Evolutionary conservation across 92 coral and sea anemone genomes (phyloP).

Genomic region (Parazoanthus atlanticus): DNA sequence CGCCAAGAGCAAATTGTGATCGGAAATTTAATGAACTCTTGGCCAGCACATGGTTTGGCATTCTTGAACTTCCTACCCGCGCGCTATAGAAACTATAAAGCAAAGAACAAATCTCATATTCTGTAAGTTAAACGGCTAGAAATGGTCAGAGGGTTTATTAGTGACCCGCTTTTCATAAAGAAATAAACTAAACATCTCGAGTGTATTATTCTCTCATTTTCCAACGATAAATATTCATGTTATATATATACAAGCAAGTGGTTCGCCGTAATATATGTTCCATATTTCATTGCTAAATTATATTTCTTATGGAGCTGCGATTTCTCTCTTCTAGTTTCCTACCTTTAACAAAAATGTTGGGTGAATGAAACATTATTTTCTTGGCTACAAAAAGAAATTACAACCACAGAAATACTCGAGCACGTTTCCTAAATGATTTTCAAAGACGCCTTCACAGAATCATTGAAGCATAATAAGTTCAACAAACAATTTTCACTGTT

Average conservation of each 20-base stretch:
- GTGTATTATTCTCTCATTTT: constrained; percentile 61
- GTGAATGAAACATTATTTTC: constrained; percentile 32
- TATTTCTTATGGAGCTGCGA: constrained; percentile 48
- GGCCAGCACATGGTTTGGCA: constrained; percentile 86
- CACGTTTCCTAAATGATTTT: constrained; percentile 75
- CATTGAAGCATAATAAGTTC: constrained; percentile 92
- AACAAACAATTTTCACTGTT: constrained; percentile 91
- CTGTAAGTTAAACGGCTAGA: constrained; percentile 33
- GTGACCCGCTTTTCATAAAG: constrained; percentile 39
- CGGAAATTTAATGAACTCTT: constrained; percentile 63
- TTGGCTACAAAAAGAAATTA: constrained; percentile 21
- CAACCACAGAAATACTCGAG: constrained; percentile 70
- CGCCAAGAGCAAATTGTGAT: constrained; percentile 45
- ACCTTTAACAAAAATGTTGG: constrained; percentile 19
- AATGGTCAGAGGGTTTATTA: constrained; percentile 10
- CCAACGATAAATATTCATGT: constrained; percentile 75
- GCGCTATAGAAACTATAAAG: constrained; percentile 78
- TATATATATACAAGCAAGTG: constrained; percentile 68
- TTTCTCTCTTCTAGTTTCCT: constrained; percentile 29
- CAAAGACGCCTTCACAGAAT: constrained; percentile 82
- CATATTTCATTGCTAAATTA: constrained; percentile 63
- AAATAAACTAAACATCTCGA: constrained; percentile 56
- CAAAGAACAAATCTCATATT: constrained; percentile 73
- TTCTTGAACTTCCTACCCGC: constrained; percentile 87
- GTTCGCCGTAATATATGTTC: constrained; percentile 72